Base-by-base conservation (phyloP, 2,888 invertebrate genomes). In the Cylindroiulus punctatus region DNA sequence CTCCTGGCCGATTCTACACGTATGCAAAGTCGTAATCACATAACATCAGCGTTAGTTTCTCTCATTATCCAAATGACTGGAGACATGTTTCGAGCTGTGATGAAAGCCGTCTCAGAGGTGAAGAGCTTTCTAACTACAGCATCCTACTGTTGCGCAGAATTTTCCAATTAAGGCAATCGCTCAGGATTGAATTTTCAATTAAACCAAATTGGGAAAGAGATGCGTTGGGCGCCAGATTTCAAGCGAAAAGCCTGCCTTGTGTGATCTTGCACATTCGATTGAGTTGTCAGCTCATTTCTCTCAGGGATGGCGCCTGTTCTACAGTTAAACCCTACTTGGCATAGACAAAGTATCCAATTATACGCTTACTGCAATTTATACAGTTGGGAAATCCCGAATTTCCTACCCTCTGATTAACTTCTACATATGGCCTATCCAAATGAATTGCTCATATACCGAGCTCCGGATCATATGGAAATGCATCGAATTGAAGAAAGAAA, bases 141-240 rank as follows among this genome's bases (percentile, higher is more conserved):
- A 65, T 0, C 26, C n/a, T 26, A 40, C 10, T 65, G n/a, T 65
- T 12, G 65, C 65, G 30, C 76, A 14, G 30, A 26, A 76, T 76
- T 76, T 76, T 76, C 30, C 76, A 76, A 76, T 76, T 76, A 76
- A 76, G 76, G 30, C 76, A 76, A 76, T 30, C 76, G 76, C 26
- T 30, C 76, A 76, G 26, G 76, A 76, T 76, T 76, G 76, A 26
- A 76, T 76, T 76, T 76, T 76, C 76, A 76, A 76, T 76, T 76
- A 76, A 76, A 17, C 10, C 3, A 1, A 26, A 65, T 22, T 65
- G 26, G 7, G 26, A 65, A 17, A 14, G 3, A 47, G 14, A 47
- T 4, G 0, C 12, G 65, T 26, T 5, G 22, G 65, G 65, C 26
- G 26, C 26, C 65, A 65, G 65, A 65, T 65, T 65, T 65, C 65